phyloP scores from a whole-genome alignment of 2,113 vertebrate genomes.

The Lipophrys pholis region DNA sequence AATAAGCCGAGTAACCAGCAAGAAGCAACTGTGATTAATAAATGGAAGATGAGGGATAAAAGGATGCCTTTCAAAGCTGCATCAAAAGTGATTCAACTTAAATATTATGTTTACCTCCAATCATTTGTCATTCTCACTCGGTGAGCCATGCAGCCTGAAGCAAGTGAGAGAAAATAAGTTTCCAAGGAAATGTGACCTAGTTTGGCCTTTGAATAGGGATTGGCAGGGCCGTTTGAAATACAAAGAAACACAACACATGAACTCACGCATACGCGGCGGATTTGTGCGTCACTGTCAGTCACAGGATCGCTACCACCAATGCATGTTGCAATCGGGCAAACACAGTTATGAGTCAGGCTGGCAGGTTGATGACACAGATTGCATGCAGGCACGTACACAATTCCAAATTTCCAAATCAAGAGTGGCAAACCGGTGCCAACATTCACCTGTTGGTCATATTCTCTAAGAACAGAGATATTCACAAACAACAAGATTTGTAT shows the following conservation, averaged over 20 bases:
- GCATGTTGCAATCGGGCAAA: slow-evolving; percentile 55
- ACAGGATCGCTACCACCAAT: slow-evolving; percentile 29
- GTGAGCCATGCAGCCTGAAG: slow-evolving; percentile 28
- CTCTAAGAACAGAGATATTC: too few relatives aligned
- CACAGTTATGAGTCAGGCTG: slow-evolving; percentile 49
- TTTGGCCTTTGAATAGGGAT: slow-evolving; percentile 29
- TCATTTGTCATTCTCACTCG: slow-evolving; percentile 27
- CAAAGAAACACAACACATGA: slow-evolving; percentile 32
- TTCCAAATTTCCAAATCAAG: too few relatives aligned
- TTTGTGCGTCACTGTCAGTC: slow-evolving; percentile 48
- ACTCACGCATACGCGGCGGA: slow-evolving; percentile 5
- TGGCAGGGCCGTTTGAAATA: slow-evolving; percentile 18
- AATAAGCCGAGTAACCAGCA: too few relatives aligned
- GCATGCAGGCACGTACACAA: slow-evolving; percentile 27
- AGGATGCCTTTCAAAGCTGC: neutral
- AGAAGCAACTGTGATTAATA: neutral
- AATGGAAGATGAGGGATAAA: too few relatives aligned
- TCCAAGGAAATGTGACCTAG: slow-evolving; percentile 29
- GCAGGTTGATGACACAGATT: slow-evolving; percentile 51
- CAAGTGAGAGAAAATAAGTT: slow-evolving; percentile 14
- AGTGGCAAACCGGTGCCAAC: too few relatives aligned
- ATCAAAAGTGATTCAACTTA: slow-evolving; percentile 19
- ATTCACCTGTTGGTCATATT: too few relatives aligned
- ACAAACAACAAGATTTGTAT: too few relatives aligned
- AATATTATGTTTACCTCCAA: neutral